Evolutionary conservation across 2,113 vertebrate genomes (phyloP).

Genomic region (Epinephelus cyanopodus): DNA sequence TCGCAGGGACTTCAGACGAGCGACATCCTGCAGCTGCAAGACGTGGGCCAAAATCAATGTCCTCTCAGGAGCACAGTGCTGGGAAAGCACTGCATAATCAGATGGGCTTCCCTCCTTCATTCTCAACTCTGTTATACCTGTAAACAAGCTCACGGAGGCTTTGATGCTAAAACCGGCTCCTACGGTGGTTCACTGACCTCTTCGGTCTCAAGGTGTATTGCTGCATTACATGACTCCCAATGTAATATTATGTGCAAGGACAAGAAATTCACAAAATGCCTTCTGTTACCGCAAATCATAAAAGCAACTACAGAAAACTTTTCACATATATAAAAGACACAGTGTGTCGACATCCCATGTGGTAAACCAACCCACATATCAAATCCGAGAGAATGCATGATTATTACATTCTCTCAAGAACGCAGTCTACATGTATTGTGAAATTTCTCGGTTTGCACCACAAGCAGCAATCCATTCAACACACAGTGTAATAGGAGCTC

Average conservation of each 20-base stretch:
- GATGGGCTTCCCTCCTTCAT: conserved; percentile 66
- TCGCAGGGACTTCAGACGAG: conserved; percentile 61
- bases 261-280: background rate
- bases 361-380: conserved; percentile 28
- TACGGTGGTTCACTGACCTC: background rate
- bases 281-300: conserved; percentile 2
- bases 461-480: conserved; percentile 20
- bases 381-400: conserved; percentile 22
- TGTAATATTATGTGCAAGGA: background rate
- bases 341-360: conserved; percentile 9
- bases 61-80: conserved; percentile 53
- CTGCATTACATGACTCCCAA: background rate
- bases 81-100: conserved; percentile 74
- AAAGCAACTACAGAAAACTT: background rate
- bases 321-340: background rate
- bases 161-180: conserved; percentile 42
- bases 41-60: conserved; percentile 80
- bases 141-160: conserved; percentile 35
- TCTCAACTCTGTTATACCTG: conserved; percentile 38
- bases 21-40: conserved; percentile 60
- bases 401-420: conserved; percentile 20
- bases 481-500: conserved; percentile 4
- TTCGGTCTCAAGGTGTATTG: conserved; percentile 1
- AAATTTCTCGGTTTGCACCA: conserved; percentile 34
- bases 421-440: conserved; percentile 4